A percentile compares a stretch with the other conserved stretches of the same genome.
Conservation (phyloP, 2,888 invertebrate genomes). For the Cheilosia pagana region DNA sequence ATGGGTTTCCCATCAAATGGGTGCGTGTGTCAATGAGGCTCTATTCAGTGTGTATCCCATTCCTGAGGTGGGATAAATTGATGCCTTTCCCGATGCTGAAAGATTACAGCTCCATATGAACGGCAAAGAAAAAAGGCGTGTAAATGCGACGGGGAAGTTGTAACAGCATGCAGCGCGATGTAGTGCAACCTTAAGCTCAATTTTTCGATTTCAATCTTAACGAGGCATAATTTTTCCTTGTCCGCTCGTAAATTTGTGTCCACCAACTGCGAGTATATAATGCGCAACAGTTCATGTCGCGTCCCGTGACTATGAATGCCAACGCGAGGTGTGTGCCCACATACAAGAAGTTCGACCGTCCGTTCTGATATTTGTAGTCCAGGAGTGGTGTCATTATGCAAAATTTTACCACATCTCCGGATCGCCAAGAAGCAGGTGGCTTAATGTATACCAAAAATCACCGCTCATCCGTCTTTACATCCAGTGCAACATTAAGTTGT, state of each 20-base stretch:
- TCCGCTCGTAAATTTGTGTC: slow-evolving; percentile 69
- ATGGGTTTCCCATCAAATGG: slow-evolving; percentile 47
- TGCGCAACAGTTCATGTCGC: slow-evolving; percentile 49
- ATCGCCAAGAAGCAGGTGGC: slow-evolving; percentile 61
- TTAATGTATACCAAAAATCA: slow-evolving; percentile 54
- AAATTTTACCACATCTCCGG: slow-evolving; percentile 13
- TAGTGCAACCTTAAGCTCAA: slow-evolving; percentile 45
- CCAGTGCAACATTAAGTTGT: slow-evolving; percentile 33
- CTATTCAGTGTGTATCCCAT: slow-evolving; percentile 32
- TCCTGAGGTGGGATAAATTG: slow-evolving; percentile 63
- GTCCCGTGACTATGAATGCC: slow-evolving; percentile 45
- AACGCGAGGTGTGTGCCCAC: slow-evolving; percentile 56
- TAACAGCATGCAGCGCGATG: slow-evolving; percentile 58
- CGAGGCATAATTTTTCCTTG: slow-evolving; percentile 71
- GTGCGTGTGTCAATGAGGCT: slow-evolving; percentile 62
- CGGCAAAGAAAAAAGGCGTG: slow-evolving; percentile 42
- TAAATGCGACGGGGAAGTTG: slow-evolving; percentile 18
- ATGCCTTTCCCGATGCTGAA: slow-evolving; percentile 46
- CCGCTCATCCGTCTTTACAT: slow-evolving; percentile 51
- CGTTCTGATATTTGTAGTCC: slow-evolving; percentile 43
- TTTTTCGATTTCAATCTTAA: slow-evolving; percentile 67
- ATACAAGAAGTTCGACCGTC: slow-evolving; percentile 27
- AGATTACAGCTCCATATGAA: slow-evolving; percentile 13
- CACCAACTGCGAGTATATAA: slow-evolving; percentile 40
- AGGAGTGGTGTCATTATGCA: slow-evolving; percentile 54